Evolutionary conservation across 2,797 vertebrate species (phyloP), one percentile per base, ranked within the genome.

Genomic region (Siniperca obscura): DNA sequence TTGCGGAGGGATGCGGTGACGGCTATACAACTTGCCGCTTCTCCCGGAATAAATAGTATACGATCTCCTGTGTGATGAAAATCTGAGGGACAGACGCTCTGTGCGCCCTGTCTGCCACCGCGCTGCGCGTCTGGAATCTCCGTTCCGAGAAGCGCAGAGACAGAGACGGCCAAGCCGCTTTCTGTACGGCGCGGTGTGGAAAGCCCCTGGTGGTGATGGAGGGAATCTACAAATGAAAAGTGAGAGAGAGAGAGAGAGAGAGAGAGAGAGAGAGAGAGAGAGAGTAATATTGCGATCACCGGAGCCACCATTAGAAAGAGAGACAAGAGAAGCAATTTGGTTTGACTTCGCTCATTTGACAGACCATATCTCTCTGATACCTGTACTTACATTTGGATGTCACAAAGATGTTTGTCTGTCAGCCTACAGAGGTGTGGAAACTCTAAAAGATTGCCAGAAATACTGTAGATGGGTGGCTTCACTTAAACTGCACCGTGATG

Each of bases 121-220:
- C 86, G 91, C 89, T 81, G 89, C 82, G 90, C 89, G 90, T 92
- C 90, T 93, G 90, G 90, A 91, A 91, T 83, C 90, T 91, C 89
- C 80, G 86, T 68, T 85, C 73, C 38, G 82, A 87, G n/a, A 36
- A 87, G 90, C 86, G 88, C 87, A 77, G 80, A 70, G 81, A 83
- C 81, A 79, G 66, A 78, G 86, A 87, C 78, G 30, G n/a, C 66
- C 42, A 36, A 84, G 76, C 81, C 68, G 74, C 81, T 87, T 78
- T 82, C 87, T 44, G 88, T 78, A 82, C 89, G 30, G 87, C 60
- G 87, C 81, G 89, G 92, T 85, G 86, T 87, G 90, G 89, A 93
- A 94, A 95, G 95, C 96, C 96, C 93, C 96, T 94, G 91, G 94
- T 96, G 96, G 96, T 81, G 91, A 91, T 87, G 86, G 76, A 89